Percentiles rank a stretch among this genome's conserved stretches.
Evolutionary conservation across 2,888 invertebrate genomes (phyloP).

Genomic region (Cenopis cana): DNA sequence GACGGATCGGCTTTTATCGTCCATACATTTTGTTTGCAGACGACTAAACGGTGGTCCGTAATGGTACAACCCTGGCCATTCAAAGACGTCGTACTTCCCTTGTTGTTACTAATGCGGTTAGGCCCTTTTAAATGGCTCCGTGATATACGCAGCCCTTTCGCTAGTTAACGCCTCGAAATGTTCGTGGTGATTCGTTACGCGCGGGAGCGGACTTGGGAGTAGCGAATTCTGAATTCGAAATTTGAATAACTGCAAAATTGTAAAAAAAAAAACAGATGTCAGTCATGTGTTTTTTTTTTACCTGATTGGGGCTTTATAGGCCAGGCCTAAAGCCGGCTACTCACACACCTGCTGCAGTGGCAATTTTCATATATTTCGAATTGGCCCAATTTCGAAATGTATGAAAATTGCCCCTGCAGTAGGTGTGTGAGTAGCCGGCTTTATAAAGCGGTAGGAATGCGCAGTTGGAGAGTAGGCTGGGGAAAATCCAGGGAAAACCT

Average conservation of each 20-base stretch:
- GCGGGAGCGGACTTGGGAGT: conserved; percentile 53
- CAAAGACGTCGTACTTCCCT: conserved; percentile 46
- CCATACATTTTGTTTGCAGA: conserved; percentile 66
- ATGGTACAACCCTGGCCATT: conserved; percentile 65
- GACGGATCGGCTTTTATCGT: conserved; percentile 67
- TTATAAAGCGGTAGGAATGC: too few species aligned
- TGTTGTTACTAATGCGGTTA: neutral
- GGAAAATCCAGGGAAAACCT: too few species aligned
- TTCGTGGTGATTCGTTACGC: conserved; percentile 73
- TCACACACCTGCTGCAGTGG: too few species aligned
- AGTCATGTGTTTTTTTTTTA: too few species aligned
- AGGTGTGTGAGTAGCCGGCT: too few species aligned
- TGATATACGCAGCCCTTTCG: conserved; percentile 56
- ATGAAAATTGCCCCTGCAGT: too few species aligned
- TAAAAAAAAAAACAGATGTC: too few species aligned
- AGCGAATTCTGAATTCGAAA: neutral
- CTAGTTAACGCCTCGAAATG: conserved; percentile 75
- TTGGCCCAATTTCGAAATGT: too few species aligned
- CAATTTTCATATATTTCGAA: too few species aligned
- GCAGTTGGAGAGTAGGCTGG: too few species aligned
- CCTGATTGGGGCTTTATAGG: too few species aligned
- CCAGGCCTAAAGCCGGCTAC: too few species aligned
- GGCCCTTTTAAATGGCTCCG: neutral
- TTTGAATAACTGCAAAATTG: neutral
- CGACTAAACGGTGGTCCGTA: conserved; percentile 70